A percentile compares a stretch with the other conserved stretches of the same genome.
Evolutionary conservation across 2,113 vertebrate species (phyloP).

Genomic region (Bufo gargarizans): DNA sequence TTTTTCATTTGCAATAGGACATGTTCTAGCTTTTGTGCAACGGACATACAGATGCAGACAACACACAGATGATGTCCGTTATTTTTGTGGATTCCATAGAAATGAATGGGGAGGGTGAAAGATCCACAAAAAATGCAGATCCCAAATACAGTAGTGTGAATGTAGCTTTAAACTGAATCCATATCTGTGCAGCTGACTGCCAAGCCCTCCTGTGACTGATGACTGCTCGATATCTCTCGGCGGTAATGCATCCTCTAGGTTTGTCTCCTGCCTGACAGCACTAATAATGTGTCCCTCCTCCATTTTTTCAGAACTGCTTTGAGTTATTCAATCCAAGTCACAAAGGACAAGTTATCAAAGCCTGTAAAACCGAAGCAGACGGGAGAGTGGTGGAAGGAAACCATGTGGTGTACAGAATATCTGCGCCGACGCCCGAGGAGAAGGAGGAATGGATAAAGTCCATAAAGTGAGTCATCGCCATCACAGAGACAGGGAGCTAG

Average conservation of each 20-base stretch:
- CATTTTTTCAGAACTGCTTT: constrained; percentile 86
- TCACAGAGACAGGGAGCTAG: not conserved
- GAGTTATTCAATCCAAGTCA: constrained; percentile 95
- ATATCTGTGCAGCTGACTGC: too few species aligned
- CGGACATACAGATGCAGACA: too few species aligned
- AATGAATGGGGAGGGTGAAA: too few species aligned
- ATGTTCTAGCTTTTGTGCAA: too few species aligned
- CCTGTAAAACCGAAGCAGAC: constrained; percentile 96
- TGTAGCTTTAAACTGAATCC: too few species aligned
- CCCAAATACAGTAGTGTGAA: too few species aligned
- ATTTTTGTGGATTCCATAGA: too few species aligned
- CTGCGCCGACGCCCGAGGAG: constrained; percentile 92
- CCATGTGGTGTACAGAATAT: constrained; percentile 97
- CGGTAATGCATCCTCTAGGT: not conserved
- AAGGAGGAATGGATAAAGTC: constrained; percentile 99
- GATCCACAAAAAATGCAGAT: too few species aligned
- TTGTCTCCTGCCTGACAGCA: not conserved
- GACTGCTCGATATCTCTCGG: not conserved
- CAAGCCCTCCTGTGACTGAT: not conserved
- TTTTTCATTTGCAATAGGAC: too few species aligned
- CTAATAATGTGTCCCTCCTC: not conserved
- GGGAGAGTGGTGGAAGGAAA: constrained; percentile 97
- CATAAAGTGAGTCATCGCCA: constrained; percentile 83
- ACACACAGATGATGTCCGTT: too few species aligned
- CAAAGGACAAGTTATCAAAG: constrained; percentile 97